Evolutionary conservation across 2,888 invertebrate genomes (phyloP).

Genomic region (Schizotus pectinicornis): DNA sequence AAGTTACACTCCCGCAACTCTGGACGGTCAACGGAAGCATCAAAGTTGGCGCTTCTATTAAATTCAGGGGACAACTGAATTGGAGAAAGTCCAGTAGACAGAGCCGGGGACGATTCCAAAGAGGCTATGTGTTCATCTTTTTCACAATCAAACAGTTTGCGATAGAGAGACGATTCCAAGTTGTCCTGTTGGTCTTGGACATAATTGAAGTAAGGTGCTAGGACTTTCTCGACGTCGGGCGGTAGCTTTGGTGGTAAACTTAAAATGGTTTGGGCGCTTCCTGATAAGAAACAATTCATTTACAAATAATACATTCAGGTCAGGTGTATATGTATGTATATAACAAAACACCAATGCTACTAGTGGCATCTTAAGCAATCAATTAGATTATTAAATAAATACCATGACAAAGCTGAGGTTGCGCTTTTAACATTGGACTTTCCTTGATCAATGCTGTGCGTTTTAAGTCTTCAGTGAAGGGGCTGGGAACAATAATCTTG

Average conservation of each 20-base stretch:
- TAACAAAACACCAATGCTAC: no score
- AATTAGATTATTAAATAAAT: neutral
- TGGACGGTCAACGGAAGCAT: constrained; percentile 32
- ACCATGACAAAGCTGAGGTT: neutral
- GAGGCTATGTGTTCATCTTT: constrained; percentile 32
- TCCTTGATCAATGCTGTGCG: constrained; percentile 1
- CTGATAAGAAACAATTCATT: constrained; percentile 39
- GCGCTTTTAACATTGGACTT: neutral
- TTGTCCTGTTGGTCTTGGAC: constrained; percentile 54
- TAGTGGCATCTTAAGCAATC: no score
- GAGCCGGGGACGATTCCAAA: constrained; percentile 42
- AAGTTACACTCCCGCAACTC: constrained; percentile 44
- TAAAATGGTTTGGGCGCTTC: constrained; percentile 70
- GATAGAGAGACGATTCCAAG: constrained; percentile 45
- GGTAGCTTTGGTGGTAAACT: constrained; percentile 70
- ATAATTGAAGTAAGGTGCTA: constrained; percentile 69
- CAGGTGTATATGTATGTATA: no score
- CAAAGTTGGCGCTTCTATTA: constrained; percentile 18
- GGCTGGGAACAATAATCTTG: constrained; percentile 57
- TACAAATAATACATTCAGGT: no score
- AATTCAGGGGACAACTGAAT: constrained; percentile 44
- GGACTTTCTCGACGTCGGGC: constrained; percentile 65
- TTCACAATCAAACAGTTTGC: constrained; percentile 51
- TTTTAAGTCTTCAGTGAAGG: constrained; percentile 40
- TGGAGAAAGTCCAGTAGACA: constrained; percentile 45